Evolutionary conservation across 2,113 vertebrate genomes (phyloP).

Genomic region (Sinosuthora webbiana): DNA sequence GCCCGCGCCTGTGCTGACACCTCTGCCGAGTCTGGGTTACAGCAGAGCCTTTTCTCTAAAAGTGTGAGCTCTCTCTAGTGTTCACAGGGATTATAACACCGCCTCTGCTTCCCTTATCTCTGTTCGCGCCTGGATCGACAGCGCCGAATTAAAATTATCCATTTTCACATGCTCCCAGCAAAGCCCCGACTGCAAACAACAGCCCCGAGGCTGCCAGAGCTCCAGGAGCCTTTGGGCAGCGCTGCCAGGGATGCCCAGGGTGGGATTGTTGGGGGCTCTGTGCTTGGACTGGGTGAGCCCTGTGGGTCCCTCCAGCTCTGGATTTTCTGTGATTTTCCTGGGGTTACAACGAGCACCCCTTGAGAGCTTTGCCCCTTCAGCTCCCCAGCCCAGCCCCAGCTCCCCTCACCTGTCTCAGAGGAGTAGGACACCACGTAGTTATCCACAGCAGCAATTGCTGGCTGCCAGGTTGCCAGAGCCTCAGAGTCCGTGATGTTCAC

Average conservation of each 20-base stretch:
- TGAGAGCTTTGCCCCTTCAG: not conserved
- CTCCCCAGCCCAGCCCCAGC: not conserved
- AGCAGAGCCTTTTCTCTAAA: not conserved
- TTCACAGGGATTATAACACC: not conserved
- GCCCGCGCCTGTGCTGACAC: too few relatives aligned
- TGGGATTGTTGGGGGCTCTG: not conserved
- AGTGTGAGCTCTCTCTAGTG: constrained; percentile 45
- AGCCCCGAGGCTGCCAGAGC: not conserved
- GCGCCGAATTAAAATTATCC: not conserved
- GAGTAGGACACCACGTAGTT: constrained; percentile 90
- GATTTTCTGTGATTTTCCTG: not conserved
- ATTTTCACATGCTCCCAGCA: not conserved
- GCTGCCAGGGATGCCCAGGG: not conserved
- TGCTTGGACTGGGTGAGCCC: fast-evolving
- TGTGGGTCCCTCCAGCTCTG: too few relatives aligned
- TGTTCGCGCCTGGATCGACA: not conserved
- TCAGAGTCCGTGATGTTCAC: constrained; percentile 90
- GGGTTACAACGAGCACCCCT: not conserved
- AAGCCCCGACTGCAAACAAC: not conserved
- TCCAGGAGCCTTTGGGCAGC: not conserved
- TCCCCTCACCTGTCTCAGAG: constrained; percentile 81
- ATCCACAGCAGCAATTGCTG: constrained; percentile 90
- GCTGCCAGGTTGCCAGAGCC: constrained; percentile 91
- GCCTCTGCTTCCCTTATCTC: not conserved
- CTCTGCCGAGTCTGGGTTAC: not conserved